Conservation (phyloP, 2,888 invertebrate species). For the Desoria tigrina region DNA sequence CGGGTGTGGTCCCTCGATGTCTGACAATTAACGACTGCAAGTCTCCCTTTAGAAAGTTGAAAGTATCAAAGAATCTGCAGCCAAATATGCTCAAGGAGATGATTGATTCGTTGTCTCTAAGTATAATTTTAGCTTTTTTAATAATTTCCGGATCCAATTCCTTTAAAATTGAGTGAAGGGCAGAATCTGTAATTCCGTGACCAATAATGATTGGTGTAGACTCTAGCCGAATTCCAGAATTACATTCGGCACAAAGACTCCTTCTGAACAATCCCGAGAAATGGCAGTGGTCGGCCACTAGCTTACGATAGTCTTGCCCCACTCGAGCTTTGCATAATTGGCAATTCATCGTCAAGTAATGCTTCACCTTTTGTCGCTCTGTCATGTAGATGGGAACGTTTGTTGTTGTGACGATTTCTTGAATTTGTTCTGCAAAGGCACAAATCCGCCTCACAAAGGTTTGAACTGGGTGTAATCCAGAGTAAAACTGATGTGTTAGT, state of each 20-base stretch:
- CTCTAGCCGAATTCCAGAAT: background rate
- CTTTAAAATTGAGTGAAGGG: background rate
- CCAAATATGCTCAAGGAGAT: background rate
- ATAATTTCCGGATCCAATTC: background rate
- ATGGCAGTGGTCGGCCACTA: background rate
- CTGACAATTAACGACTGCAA: background rate
- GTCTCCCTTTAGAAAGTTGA: background rate
- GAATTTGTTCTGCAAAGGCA: background rate
- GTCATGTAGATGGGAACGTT: background rate
- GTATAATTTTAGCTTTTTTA: background rate
- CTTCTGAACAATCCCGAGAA: background rate
- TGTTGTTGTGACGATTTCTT: background rate
- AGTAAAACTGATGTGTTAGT: no score
- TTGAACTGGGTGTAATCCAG: background rate
- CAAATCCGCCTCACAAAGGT: background rate
- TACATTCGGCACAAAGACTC: background rate
- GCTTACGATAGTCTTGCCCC: background rate
- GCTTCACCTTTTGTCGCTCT: background rate
- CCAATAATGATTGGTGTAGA: background rate
- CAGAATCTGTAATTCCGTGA: background rate
- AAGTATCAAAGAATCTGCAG: background rate
- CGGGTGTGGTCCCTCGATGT: no score
- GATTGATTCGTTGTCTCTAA: background rate
- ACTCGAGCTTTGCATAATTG: background rate
- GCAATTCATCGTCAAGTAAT: background rate